Evolutionary conservation across 2,797 vertebrate genomes (phyloP).

Genomic region (Enteromius viviparus): DNA sequence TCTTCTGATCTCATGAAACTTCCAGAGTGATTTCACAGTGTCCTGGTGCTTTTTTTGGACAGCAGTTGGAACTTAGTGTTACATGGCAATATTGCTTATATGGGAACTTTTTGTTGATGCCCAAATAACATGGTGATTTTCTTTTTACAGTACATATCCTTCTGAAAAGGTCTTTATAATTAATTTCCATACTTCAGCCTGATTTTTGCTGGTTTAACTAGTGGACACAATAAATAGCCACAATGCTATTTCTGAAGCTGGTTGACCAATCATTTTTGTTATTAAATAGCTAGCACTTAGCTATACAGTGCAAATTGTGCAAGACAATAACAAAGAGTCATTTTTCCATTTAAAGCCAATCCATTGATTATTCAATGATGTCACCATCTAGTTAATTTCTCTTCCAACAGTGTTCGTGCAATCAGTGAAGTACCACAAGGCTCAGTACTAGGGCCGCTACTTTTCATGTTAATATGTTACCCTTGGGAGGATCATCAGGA

Average conservation of each 20-base stretch:
- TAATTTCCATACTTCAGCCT: background rate
- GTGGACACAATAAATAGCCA: background rate
- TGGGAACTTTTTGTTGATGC: background rate
- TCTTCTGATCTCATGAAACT: slow-evolving; percentile 38
- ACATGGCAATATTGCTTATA: slow-evolving; percentile 9
- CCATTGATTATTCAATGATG: background rate
- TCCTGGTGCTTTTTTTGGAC: slow-evolving; percentile 30
- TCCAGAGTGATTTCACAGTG: slow-evolving; percentile 20
- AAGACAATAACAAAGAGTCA: background rate
- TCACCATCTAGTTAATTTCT: background rate
- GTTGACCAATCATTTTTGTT: background rate
- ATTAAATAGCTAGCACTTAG: background rate
- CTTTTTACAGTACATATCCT: background rate
- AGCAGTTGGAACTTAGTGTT: slow-evolving; percentile 3
- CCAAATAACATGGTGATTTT: slow-evolving; percentile 9
- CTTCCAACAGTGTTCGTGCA: background rate
- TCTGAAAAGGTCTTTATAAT: background rate
- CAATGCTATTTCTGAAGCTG: background rate
- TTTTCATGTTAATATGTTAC: background rate
- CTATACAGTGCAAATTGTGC: background rate
- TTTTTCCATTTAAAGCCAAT: background rate
- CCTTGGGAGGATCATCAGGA: background rate
- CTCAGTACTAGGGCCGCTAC: background rate
- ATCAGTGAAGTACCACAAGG: background rate
- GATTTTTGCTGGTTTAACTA: background rate